Evolutionary conservation across 1,140 invertebrate species (phyloP).

Genomic region (Eciton burchellii): DNA sequence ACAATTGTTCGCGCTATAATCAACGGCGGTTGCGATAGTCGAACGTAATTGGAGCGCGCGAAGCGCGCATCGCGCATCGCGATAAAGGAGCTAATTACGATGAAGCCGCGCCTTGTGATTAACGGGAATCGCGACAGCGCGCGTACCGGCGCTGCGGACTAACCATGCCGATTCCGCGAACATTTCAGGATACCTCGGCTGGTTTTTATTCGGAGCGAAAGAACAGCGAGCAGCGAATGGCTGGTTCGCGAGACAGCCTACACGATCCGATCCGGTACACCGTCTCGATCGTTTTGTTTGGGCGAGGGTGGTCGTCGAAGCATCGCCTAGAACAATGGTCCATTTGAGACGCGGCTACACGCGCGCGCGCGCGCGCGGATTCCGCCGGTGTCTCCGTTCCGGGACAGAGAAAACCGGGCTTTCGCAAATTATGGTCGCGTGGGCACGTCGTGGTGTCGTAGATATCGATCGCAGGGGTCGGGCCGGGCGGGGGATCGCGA

Average conservation of each 20-base stretch:
- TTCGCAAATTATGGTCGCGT: constrained; percentile 68
- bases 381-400: constrained; percentile 34
- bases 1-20: constrained; percentile 48
- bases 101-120: constrained; percentile 63
- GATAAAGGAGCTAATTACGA: constrained; percentile 65
- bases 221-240: constrained; percentile 47
- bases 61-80: constrained; percentile 34
- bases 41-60: constrained; percentile 61
- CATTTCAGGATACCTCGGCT: background rate
- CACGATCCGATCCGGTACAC: constrained; percentile 44
- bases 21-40: constrained; percentile 47
- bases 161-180: background rate
- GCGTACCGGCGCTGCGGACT: constrained; percentile 17
- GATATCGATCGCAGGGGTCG: constrained; percentile 60
- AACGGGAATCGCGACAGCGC: constrained; percentile 48
- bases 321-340: constrained; percentile 79
- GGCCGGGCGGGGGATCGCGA: constrained; percentile 35
- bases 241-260: constrained; percentile 53
- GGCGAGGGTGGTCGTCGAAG: constrained; percentile 75
- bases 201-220: constrained; percentile 33
- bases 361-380: constrained; percentile 51
- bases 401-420: constrained; percentile 40
- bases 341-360: constrained; percentile 72
- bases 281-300: constrained; percentile 76
- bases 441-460: constrained; percentile 40